A percentile compares a stretch with the other conserved stretches of the same genome.
Conservation (phyloP, 2,113 vertebrate genomes). For the Chaenogobius annularis region DNA sequence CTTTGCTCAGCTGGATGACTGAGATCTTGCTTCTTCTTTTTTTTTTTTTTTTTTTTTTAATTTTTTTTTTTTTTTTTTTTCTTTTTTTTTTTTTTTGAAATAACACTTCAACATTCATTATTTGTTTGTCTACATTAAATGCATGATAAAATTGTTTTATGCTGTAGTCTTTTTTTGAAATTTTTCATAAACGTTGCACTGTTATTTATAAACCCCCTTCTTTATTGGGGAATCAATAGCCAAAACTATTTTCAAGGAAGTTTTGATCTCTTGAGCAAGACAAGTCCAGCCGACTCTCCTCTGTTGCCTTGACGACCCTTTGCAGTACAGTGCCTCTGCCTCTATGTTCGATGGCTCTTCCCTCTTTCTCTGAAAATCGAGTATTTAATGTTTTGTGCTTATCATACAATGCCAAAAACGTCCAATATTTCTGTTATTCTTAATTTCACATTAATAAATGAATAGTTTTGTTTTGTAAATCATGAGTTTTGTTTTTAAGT, state of each 20-base stretch:
- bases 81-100: not conserved
- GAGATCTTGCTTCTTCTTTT: not conserved
- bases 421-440: too few relatives aligned
- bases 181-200: not conserved
- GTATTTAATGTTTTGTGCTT: not conserved
- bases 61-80: too few relatives aligned
- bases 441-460: not conserved
- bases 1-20: not conserved
- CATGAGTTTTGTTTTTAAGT: not conserved
- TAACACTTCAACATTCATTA: not conserved
- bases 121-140: slow-evolving; percentile 1
- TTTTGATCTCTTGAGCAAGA: not conserved
- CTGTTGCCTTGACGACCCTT: not conserved
- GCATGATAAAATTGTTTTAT: not conserved
- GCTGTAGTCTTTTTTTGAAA: not conserved
- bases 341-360: not conserved
- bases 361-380: not conserved
- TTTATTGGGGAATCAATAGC: not conserved
- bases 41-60: too few relatives aligned
- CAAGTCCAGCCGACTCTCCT: not conserved
- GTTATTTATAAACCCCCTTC: not conserved
- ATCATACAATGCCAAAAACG: not conserved
- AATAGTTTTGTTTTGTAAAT: not conserved
- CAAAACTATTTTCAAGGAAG: not conserved
- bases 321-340: not conserved